Evolutionary conservation across 2,888 invertebrate genomes (phyloP).

Genomic region (Balanococcus diminutus): DNA sequence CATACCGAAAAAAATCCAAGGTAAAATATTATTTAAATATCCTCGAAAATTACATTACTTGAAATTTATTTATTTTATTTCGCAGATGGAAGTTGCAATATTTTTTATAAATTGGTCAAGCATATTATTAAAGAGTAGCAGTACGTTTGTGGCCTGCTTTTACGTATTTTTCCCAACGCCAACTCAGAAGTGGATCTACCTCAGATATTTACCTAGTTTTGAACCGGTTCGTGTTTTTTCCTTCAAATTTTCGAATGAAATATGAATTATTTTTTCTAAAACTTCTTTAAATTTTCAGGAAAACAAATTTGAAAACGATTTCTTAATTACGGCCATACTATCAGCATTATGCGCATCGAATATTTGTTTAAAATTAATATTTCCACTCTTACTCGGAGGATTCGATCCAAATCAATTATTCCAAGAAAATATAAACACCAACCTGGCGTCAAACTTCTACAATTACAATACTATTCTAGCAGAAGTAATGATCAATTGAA

Average conservation of each 20-base stretch:
- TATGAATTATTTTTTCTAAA: background rate
- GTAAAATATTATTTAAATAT: conserved; percentile 36
- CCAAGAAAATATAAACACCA: conserved; percentile 41
- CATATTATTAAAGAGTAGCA: conserved; percentile 87
- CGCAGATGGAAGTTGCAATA: conserved; percentile 57
- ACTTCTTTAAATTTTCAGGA: too few relatives aligned
- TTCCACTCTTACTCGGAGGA: conserved; percentile 46
- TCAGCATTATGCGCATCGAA: conserved; percentile 57
- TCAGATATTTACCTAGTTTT: conserved; percentile 72
- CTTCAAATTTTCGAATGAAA: background rate
- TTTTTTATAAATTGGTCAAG: conserved; percentile 64
- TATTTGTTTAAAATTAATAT: conserved; percentile 32
- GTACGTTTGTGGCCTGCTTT: conserved; percentile 88
- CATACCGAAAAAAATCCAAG: conserved; percentile 48
- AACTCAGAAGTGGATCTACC: conserved; percentile 87
- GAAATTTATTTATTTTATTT: conserved; percentile 2
- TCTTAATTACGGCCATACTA: conserved; percentile 43
- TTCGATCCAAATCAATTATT: conserved; percentile 48
- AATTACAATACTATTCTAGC: conserved; percentile 77
- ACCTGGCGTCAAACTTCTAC: conserved; percentile 7
- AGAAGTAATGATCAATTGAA: conserved; percentile 78
- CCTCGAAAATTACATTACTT: conserved; percentile 46
- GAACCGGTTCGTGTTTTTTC: conserved; percentile 31
- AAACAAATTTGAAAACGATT: conserved; percentile 41
- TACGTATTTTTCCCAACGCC: conserved; percentile 96